Evolutionary conservation across 2,113 vertebrate genomes (phyloP).

Genomic region (Antennarius striatus): DNA sequence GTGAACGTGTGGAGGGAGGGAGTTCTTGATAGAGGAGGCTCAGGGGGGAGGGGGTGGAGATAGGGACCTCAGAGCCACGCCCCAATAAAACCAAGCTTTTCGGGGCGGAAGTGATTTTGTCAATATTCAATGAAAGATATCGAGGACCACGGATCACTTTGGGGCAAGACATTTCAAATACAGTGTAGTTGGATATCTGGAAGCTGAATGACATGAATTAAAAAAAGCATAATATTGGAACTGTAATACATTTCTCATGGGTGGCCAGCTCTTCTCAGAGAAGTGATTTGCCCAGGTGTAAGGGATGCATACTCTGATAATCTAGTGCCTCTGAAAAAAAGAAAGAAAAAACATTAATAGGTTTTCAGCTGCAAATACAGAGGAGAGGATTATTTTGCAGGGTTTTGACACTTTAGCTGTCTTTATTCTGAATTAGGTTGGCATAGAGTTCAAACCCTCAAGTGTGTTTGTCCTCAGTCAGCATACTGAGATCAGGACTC

Average conservation of each 20-base stretch:
- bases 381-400: conserved; percentile 51
- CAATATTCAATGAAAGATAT: too few relatives aligned
- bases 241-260: conserved; percentile 43
- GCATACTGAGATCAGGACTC: conserved; percentile 18
- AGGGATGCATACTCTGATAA: conserved; percentile 43
- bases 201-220: too few relatives aligned
- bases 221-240: too few relatives aligned
- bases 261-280: conserved; percentile 38
- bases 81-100: too few relatives aligned
- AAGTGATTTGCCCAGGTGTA: conserved; percentile 33
- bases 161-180: too few relatives aligned
- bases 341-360: conserved; percentile 17
- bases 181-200: too few relatives aligned
- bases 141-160: too few relatives aligned
- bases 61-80: too few relatives aligned
- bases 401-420: conserved; percentile 47
- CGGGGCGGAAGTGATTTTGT: too few relatives aligned
- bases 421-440: conserved; percentile 36
- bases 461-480: conserved; percentile 41
- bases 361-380: conserved; percentile 49
- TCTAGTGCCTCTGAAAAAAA: conserved; percentile 23
- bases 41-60: too few relatives aligned
- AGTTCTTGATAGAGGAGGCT: too few relatives aligned
- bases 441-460: conserved; percentile 20
- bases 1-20: too few relatives aligned